phyloP scores from a whole-genome alignment of 2,888 invertebrate species.

The Calliopum simillimum region DNA sequence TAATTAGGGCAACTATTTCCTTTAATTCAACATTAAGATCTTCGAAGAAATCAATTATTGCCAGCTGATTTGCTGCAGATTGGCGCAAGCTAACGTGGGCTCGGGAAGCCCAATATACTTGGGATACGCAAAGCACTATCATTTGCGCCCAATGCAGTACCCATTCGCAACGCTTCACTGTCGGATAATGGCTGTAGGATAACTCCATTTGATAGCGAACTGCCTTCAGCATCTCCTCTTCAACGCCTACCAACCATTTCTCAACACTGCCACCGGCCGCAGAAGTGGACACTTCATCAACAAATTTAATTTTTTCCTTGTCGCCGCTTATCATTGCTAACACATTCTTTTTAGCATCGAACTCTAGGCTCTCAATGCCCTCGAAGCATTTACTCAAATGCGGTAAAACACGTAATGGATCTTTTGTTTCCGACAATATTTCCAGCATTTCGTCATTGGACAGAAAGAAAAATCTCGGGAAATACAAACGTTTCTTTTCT shows the following conservation, averaged over 20 bases:
- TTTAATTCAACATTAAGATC: slow-evolving; percentile 69
- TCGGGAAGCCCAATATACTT: slow-evolving; percentile 76
- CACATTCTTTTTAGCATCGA: slow-evolving; percentile 70
- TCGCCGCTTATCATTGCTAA: slow-evolving; percentile 73
- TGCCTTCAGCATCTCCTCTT: slow-evolving; percentile 73
- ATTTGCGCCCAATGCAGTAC: slow-evolving; percentile 75
- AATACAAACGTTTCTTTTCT: slow-evolving; percentile 74
- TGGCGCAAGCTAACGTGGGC: slow-evolving; percentile 71
- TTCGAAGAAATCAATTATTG: slow-evolving; percentile 68
- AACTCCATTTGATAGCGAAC: slow-evolving; percentile 67
- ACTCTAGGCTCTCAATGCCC: slow-evolving; percentile 72
- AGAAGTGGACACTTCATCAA: slow-evolving; percentile 68
- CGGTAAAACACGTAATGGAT: slow-evolving; percentile 72
- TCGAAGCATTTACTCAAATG: slow-evolving; percentile 79
- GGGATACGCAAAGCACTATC: slow-evolving; percentile 72
- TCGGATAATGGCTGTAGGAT: slow-evolving; percentile 66
- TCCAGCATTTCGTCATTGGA: slow-evolving; percentile 81
- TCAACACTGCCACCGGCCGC: slow-evolving; percentile 73
- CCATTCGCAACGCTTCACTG: slow-evolving; percentile 69
- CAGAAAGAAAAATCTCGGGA: slow-evolving; percentile 81
- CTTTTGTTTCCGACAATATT: slow-evolving; percentile 77
- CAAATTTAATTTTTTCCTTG: slow-evolving; percentile 72
- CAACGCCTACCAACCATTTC: slow-evolving; percentile 75
- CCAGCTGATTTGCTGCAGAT: slow-evolving; percentile 60
- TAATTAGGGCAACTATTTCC: slow-evolving; percentile 71